Evolutionary conservation across 2,113 vertebrate species (phyloP), one percentile per base, ranked within the genome.

Genomic region (Bothrops jararaca): DNA sequence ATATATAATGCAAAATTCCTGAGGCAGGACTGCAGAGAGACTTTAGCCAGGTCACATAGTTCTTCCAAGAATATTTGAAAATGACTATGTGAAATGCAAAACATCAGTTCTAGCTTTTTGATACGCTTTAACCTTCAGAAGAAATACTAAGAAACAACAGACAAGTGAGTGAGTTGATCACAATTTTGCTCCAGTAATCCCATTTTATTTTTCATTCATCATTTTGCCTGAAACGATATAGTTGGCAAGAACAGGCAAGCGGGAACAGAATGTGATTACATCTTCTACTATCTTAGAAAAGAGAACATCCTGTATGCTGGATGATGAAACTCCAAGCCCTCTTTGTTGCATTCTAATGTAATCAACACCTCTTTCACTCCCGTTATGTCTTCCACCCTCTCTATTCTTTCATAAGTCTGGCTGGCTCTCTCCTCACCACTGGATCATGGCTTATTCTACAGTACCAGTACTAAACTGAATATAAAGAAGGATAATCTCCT

Each of bases 51-150:
- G 69, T 13, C 2, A 57, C 80, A 42, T 87, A 60, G 58, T 2
- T 92, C 26, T 91, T 86, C 53, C 56, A 74, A 45, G 39, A 6
- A 74, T 22, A 60, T 69, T 90, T 29, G 48, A 26, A 88, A 93
- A 90, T 1, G 0, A 50, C 34, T 45, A 86, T 52, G 53, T 93
- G 85, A 92, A 85, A 89, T 0, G 1, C 3, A 9, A 53, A 5
- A 54, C 92, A 29, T 29, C 58, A 89, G 94, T 91, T 3, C 29
- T 39, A 85, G 90, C 24, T 15, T 94, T 94, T 93, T 74, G 85
- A 93, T 0, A 90, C 93, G 39, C 86, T 93, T 95, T 94, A 58
- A 91, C 57, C 42, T 11, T 91, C 8, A 53, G 48, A 7, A 80
- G 86, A 4, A 95, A 53, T n/a, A 8, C 91, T 69, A 92, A n/a